Conservation (phyloP, 1,140 invertebrate species). For the Prorops nasuta region DNA sequence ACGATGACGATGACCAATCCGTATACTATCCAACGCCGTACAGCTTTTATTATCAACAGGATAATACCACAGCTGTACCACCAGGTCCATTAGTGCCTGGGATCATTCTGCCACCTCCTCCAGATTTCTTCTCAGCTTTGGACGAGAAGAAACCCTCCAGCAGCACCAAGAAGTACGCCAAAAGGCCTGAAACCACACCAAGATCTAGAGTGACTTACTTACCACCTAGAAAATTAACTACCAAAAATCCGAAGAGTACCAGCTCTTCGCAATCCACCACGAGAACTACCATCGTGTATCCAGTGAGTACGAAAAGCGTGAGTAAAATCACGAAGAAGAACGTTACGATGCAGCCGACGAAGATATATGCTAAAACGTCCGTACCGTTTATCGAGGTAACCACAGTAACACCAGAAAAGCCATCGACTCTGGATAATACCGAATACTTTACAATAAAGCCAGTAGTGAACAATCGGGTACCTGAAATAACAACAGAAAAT, state of each 20-base stretch:
- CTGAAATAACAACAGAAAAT: conserved; percentile 21
- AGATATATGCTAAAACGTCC: background rate
- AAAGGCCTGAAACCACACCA: conserved; percentile 48
- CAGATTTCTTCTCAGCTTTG: conserved; percentile 75
- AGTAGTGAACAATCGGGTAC: conserved; percentile 22
- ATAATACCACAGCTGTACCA: conserved; percentile 74
- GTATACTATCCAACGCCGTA: conserved; percentile 87
- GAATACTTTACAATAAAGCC: conserved; percentile 26
- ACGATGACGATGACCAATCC: conserved; percentile 83
- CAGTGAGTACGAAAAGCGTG: conserved; percentile 25
- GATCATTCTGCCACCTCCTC: conserved; percentile 82
- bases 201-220: conserved; percentile 29
- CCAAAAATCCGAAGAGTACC: conserved; percentile 48
- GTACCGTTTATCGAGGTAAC: conserved; percentile 27
- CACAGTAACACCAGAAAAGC: conserved; percentile 24
- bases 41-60: conserved; percentile 78
- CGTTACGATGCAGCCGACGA: conserved; percentile 2
- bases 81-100: conserved; percentile 84
- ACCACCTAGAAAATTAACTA: conserved; percentile 41
- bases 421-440: conserved; percentile 27
- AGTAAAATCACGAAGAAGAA: conserved; percentile 11
- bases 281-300: background rate
- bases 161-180: conserved; percentile 38
- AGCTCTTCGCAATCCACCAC: conserved; percentile 10
- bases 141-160: conserved; percentile 49